Evolutionary conservation across 1,140 invertebrate species (phyloP).

Genomic region (Nephila pilipes): DNA sequence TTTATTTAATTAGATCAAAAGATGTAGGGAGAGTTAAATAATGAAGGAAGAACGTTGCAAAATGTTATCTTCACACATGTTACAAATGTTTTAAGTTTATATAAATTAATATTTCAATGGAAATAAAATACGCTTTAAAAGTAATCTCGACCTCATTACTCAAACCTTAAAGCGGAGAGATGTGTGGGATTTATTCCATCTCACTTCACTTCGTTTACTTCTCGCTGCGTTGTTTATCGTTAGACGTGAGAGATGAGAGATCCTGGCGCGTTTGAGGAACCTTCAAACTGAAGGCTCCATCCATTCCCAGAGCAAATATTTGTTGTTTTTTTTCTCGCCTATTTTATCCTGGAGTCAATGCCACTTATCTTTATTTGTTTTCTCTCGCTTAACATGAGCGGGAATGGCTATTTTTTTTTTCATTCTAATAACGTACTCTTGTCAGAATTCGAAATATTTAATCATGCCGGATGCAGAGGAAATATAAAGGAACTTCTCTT

Average conservation of each 20-base stretch:
- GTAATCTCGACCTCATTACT: too few species aligned
- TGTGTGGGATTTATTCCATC: neutral
- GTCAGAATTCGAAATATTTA: neutral
- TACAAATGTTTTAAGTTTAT: too few species aligned
- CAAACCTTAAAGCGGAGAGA: too few species aligned
- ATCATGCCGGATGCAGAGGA: neutral
- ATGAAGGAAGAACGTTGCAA: too few species aligned
- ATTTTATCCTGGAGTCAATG: slow-evolving; percentile 4
- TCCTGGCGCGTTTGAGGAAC: neutral
- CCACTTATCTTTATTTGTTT: slow-evolving; percentile 18
- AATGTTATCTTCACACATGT: too few species aligned
- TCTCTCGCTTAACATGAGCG: neutral
- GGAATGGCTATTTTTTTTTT: neutral
- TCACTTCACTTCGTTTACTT: neutral
- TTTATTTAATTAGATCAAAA: too few species aligned
- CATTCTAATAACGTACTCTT: neutral
- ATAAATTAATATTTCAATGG: too few species aligned
- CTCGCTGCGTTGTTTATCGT: neutral
- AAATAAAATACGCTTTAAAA: too few species aligned
- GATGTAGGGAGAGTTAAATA: too few species aligned
- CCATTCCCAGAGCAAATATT: slow-evolving; percentile 18
- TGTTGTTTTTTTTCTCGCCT: neutral
- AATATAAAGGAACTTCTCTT: neutral
- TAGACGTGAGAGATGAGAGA: slow-evolving; percentile 29
- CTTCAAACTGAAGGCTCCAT: neutral